These are phyloP conservation scores for Musca vetustissima DNA, from an alignment of 1,140 invertebrate genomes.

Conservation along the genomic window DNA sequence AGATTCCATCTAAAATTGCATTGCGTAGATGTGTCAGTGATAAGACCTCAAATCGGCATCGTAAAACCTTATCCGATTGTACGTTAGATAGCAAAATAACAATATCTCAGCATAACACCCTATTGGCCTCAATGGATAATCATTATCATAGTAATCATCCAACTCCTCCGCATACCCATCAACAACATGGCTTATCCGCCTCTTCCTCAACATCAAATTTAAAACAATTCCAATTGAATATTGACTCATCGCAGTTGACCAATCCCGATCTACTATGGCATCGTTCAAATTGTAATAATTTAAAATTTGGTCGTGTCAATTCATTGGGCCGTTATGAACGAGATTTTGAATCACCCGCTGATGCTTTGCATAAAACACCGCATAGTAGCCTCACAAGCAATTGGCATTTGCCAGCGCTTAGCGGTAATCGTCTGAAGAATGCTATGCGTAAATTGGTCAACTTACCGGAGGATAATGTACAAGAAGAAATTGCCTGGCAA, in stretches of 20 bases:
- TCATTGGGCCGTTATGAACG: slow-evolving; percentile 84
- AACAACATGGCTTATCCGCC: no score
- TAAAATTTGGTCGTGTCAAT: slow-evolving; percentile 83
- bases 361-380: slow-evolving; percentile 59
- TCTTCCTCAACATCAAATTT: slow-evolving; percentile 9
- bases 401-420: slow-evolving; percentile 38
- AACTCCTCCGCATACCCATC: no score
- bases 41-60: slow-evolving; percentile 46
- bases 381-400: slow-evolving; percentile 57
- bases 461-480: slow-evolving; percentile 79
- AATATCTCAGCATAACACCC: slow-evolving; percentile 64
- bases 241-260: slow-evolving; percentile 76
- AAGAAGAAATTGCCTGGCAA: slow-evolving; percentile 93
- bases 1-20: background rate
- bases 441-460: slow-evolving; percentile 79
- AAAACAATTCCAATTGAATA: slow-evolving; percentile 62
- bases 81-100: slow-evolving; percentile 63
- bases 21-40: slow-evolving; percentile 4
- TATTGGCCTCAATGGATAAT: slow-evolving; percentile 68
- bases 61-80: slow-evolving; percentile 69
- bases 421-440: slow-evolving; percentile 58
- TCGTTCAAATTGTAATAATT: slow-evolving; percentile 54
- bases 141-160: slow-evolving; percentile 31
- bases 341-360: slow-evolving; percentile 78
- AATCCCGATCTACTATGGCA: slow-evolving; percentile 86